Evolutionary conservation across 2,888 invertebrate species (phyloP).

Genomic region (Eilema caniola): DNA sequence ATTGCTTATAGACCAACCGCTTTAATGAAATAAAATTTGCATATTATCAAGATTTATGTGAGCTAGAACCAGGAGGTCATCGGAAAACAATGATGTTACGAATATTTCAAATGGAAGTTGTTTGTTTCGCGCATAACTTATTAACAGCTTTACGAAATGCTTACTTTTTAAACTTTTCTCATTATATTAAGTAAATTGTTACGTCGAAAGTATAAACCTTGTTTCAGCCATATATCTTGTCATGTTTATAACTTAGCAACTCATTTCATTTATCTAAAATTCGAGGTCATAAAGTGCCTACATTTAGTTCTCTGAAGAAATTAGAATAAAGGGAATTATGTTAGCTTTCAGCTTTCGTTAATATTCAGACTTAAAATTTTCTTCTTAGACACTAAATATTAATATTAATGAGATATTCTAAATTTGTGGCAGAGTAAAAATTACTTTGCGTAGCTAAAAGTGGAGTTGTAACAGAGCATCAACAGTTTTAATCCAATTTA

Average conservation of each 20-base stretch:
- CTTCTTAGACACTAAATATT: background rate
- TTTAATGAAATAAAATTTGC: conserved; percentile 87
- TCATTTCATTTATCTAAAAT: background rate
- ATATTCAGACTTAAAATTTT: background rate
- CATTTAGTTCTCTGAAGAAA: background rate
- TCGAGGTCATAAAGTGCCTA: too few species aligned
- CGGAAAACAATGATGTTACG: conserved; percentile 77
- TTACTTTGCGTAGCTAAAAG: background rate
- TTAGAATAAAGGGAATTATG: background rate
- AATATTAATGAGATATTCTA: background rate
- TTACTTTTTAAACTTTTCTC: conserved; percentile 39
- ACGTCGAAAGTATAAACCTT: conserved; percentile 3
- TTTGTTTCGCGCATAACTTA: conserved; percentile 47
- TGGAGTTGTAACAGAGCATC: background rate
- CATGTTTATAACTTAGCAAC: background rate
- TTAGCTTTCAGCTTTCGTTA: background rate
- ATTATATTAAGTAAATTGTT: conserved; percentile 29
- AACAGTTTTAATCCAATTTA: background rate
- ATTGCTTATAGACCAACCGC: conserved; percentile 82
- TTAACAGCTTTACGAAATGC: conserved; percentile 30
- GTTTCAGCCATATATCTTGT: background rate
- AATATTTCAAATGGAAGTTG: conserved; percentile 62
- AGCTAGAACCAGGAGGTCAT: conserved; percentile 63
- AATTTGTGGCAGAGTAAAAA: background rate
- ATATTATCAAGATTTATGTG: conserved; percentile 84